Evolutionary conservation across 92 coral and sea anemone species (phyloP).

Genomic region (Chrysogorgia sp.): DNA sequence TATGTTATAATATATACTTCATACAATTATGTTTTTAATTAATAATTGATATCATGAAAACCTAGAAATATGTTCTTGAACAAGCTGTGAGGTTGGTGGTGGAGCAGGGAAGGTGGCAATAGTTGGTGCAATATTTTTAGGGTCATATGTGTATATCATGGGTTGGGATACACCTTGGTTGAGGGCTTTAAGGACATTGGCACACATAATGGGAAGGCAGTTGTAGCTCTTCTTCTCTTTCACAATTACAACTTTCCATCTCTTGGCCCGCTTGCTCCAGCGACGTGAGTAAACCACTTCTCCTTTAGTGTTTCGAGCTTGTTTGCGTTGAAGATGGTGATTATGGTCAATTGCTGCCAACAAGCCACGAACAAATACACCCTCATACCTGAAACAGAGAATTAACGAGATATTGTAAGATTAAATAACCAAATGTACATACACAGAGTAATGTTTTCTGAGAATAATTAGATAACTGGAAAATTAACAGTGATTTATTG

Average conservation of each 20-base stretch:
- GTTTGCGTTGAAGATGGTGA: slow-evolving; percentile 1
- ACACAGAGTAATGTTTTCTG: no score
- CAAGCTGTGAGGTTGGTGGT: no score
- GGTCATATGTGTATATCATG: neutral
- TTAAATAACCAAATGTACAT: no score
- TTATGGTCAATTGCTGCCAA: slow-evolving; percentile 24
- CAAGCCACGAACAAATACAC: neutral
- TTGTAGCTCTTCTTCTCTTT: slow-evolving; percentile 28
- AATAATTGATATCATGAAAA: no score
- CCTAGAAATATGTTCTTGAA: no score
- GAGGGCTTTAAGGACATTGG: neutral
- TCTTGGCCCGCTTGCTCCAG: neutral
- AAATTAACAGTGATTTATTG: no score
- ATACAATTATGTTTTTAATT: no score
- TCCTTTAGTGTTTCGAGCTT: slow-evolving; percentile 13
- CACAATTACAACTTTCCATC: slow-evolving; percentile 29
- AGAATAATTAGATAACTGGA: no score
- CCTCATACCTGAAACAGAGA: neutral
- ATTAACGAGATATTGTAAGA: neutral
- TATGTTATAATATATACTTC: no score
- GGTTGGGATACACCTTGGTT: neutral
- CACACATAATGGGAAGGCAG: slow-evolving; percentile 26
- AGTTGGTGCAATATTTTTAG: slow-evolving; percentile 26
- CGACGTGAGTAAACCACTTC: neutral
- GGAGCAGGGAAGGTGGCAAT: no score